Evolutionary conservation across 2,797 vertebrate genomes (phyloP).

Genomic region (Pogoniulus pusillus): DNA sequence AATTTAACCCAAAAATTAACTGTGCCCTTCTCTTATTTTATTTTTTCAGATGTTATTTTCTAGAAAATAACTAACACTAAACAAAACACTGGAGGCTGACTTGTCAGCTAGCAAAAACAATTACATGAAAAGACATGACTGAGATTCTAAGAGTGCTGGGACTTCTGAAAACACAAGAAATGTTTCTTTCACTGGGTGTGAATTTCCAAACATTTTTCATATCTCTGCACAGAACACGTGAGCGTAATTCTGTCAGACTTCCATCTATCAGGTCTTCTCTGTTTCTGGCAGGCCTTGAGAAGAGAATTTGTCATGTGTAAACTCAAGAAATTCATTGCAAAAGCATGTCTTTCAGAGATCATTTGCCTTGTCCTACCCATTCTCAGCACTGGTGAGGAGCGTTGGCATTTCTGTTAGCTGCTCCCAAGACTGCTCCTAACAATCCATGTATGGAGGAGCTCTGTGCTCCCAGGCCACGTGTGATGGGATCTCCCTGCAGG

Average conservation of each 20-base stretch:
- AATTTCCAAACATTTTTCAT: not conserved
- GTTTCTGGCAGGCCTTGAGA: not conserved
- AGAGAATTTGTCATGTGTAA: not conserved
- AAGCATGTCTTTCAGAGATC: not conserved
- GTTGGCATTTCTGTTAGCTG: not conserved
- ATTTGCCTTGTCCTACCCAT: not conserved
- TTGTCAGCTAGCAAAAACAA: not conserved
- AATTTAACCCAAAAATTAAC: not conserved
- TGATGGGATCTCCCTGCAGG: not conserved
- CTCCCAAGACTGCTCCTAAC: not conserved
- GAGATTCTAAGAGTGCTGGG: not conserved
- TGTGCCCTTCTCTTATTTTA: not conserved
- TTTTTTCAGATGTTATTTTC: not conserved
- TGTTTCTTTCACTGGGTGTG: not conserved
- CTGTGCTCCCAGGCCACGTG: not conserved
- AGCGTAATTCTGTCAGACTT: slow-evolving; percentile 4
- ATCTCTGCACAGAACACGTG: not conserved
- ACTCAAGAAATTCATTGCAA: not conserved
- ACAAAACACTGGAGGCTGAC: not conserved
- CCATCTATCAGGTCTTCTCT: not conserved
- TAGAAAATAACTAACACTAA: not conserved
- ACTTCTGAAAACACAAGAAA: not conserved
- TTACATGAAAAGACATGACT: not conserved
- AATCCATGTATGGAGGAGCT: fast-evolving
- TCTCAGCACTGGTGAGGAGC: not conserved